Evolutionary conservation across 2,797 vertebrate species (phyloP), one percentile per base, ranked within the genome.

Genomic region (Hydrocynus forskahlii): DNA sequence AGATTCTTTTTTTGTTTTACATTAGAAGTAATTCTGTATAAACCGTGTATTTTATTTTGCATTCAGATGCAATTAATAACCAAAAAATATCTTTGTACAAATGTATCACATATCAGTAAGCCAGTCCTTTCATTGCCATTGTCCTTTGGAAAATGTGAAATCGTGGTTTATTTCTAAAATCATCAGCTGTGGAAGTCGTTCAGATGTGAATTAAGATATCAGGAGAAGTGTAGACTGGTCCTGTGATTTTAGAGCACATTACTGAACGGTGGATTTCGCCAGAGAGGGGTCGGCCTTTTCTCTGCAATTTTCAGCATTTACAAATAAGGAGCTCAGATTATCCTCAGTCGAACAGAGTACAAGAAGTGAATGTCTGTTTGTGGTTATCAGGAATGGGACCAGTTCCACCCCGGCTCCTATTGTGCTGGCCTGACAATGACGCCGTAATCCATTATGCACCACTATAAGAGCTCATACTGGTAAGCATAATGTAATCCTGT

Each of bases 381-480:
- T 73, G 23, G 25, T 60, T 74, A 43, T 64, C 25, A 35, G 25
- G 25, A 64, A 64, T 64, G 62, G 60, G 62, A 64, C 62, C 25
- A 67, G 19, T 62, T 74, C 69, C 70, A 60, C 71, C 57, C 62
- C n/a, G 62, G 35, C 23, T 63, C 35, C 29, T 55, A 57, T 64
- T 69, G 66, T 60, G 60, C 71, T 71, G 64, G 40, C 57, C 71
- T 72, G 60, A 80, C 79, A 76, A 75, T 40, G 38, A 66, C 63
- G 8, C 38, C 38, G 14, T 72, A 81, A 83, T 85, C 75, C 66
- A 66, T 80, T 78, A 74, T 82, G 72, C 38, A 72, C 8, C 71
- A n/a, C 71, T 52, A 64, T 78, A 76, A 75, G 57, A 70, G 71
- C 72, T 78, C 80, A 75, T 52, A 68, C 76, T 59, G 72, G 76